Evolutionary conservation across 2,113 vertebrate species (phyloP).

Genomic region (Datnioides undecimradiatus): DNA sequence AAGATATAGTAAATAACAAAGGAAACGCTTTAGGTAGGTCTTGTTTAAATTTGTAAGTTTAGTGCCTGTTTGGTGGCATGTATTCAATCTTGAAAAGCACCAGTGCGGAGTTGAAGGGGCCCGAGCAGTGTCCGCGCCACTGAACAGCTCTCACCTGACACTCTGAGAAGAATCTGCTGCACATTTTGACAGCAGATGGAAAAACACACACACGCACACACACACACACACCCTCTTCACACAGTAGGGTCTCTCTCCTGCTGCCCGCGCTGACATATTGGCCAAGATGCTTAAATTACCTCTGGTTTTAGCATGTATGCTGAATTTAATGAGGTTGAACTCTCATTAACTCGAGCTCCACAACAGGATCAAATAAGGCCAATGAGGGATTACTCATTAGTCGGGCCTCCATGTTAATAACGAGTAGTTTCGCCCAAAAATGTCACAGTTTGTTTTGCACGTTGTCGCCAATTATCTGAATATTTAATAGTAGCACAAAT

Average conservation of each 20-base stretch:
- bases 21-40: not conserved
- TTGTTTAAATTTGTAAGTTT: not conserved
- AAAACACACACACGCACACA: not conserved
- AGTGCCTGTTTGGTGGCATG: not conserved
- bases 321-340: conserved; percentile 56
- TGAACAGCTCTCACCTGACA: conserved; percentile 17
- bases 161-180: not conserved
- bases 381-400: conserved; percentile 46
- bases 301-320: conserved; percentile 32
- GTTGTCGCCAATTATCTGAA: not conserved
- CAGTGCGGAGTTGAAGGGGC: not conserved
- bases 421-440: not conserved
- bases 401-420: conserved; percentile 8
- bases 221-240: not conserved
- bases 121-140: not conserved
- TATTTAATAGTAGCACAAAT: not conserved
- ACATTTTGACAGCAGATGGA: not conserved
- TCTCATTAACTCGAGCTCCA: conserved; percentile 57
- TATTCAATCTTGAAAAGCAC: not conserved
- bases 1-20: not conserved
- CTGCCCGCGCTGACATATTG: not conserved
- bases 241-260: conserved; percentile 4
- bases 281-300: conserved; percentile 39
- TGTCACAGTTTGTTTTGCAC: not conserved
- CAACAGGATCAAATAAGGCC: conserved; percentile 41